These are phyloP conservation scores for Prunella fulvescens DNA, from an alignment of 2,113 vertebrate species.

Conservation along the genomic window DNA sequence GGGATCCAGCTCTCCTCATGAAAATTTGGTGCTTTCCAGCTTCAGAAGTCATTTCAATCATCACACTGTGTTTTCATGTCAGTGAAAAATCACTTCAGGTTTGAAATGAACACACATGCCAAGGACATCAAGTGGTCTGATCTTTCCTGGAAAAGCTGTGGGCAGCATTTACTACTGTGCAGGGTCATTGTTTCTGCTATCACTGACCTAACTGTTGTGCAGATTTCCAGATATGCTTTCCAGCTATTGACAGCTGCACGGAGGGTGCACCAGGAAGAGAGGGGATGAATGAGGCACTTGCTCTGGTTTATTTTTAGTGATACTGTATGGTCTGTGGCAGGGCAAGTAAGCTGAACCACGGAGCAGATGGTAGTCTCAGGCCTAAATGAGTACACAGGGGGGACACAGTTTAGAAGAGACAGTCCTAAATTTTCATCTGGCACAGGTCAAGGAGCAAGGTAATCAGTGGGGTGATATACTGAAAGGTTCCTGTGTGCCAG, in stretches of 20 bases:
- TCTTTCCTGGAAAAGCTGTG: background rate
- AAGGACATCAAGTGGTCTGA: background rate
- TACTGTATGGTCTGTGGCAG: background rate
- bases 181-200: background rate
- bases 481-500: background rate
- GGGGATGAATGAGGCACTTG: conserved; percentile 14
- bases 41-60: background rate
- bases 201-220: background rate
- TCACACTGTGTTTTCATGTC: background rate
- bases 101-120: background rate
- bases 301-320: conserved; percentile 52
- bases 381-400: background rate
- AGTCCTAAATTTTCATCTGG: background rate
- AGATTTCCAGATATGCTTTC: background rate
- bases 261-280: background rate
- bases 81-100: background rate
- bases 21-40: background rate
- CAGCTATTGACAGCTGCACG: background rate
- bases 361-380: background rate
- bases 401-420: background rate
- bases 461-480: background rate
- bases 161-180: background rate
- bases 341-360: conserved; percentile 10
- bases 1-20: background rate
- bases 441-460: background rate